Evolutionary conservation across 2,888 invertebrate genomes (phyloP).

Genomic region (Cyclophora punctaria): DNA sequence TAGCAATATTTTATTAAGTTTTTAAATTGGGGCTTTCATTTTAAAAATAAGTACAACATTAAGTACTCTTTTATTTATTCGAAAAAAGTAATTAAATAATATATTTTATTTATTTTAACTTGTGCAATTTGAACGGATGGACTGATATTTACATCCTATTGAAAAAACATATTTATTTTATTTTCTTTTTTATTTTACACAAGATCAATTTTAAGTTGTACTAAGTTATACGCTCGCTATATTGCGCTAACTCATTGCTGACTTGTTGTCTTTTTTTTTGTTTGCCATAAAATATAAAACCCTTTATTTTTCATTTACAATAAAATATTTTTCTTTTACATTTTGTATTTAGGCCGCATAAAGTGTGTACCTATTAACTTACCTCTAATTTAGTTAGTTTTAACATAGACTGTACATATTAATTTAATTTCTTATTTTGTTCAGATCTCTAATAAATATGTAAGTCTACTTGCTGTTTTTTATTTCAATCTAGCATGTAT

Average conservation of each 20-base stretch:
- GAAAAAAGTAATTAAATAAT: slow-evolving; percentile 23
- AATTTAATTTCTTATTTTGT: slow-evolving; percentile 77
- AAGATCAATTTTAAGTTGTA: neutral
- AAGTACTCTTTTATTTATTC: slow-evolving; percentile 36
- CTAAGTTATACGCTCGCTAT: slow-evolving; percentile 34
- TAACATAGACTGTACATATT: slow-evolving; percentile 77
- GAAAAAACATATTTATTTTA: slow-evolving; percentile 36
- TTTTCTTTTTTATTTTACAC: slow-evolving; percentile 20
- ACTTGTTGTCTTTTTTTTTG: slow-evolving; percentile 35
- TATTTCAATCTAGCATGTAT: slow-evolving; percentile 2
- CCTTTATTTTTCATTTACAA: slow-evolving; percentile 52
- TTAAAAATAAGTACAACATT: slow-evolving; percentile 33
- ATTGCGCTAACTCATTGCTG: slow-evolving; percentile 41
- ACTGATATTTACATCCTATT: slow-evolving; percentile 59
- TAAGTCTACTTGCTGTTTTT: slow-evolving; percentile 60
- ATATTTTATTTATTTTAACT: slow-evolving; percentile 45
- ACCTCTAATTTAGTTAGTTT: slow-evolving; percentile 73
- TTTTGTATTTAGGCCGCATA: slow-evolving; percentile 51
- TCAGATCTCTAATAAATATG: slow-evolving; percentile 77
- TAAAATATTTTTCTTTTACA: slow-evolving; percentile 23
- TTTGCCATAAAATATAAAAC: slow-evolving; percentile 35
- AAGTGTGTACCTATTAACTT: slow-evolving; percentile 75
- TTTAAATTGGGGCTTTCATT: slow-evolving; percentile 21
- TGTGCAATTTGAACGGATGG: slow-evolving; percentile 65
- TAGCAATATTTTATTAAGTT: slow-evolving; percentile 31